A percentile compares a stretch with the other conserved stretches of the same genome.
Conservation (phyloP, 2,888 invertebrate genomes). For the Amiota minor region DNA sequence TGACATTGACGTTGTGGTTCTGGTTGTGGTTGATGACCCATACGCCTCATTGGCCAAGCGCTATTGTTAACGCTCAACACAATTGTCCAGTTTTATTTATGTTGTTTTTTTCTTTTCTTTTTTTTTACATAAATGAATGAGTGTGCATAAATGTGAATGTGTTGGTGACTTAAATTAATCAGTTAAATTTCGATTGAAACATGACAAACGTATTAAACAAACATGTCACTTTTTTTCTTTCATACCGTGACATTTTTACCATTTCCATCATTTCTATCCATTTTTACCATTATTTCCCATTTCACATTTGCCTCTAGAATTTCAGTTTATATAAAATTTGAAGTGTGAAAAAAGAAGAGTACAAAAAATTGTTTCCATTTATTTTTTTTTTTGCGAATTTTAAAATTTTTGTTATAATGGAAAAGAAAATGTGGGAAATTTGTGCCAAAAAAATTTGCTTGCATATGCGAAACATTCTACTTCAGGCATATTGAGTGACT, state of each 20-base stretch:
- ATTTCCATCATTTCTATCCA: background rate
- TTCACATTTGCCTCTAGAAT: too few species aligned
- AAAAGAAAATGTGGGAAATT: too few species aligned
- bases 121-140: background rate
- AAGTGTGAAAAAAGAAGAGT: background rate
- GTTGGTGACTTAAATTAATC: background rate
- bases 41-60: conserved; percentile 2
- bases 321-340: background rate
- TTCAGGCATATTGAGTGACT: background rate
- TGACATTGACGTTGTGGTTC: too few species aligned
- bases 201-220: conserved; percentile 13
- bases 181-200: conserved; percentile 2
- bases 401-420: too few species aligned
- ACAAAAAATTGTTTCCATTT: too few species aligned
- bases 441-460: too few species aligned
- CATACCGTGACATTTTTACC: background rate
- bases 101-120: background rate
- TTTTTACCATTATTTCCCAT: too few species aligned
- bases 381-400: too few species aligned
- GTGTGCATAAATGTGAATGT: too few species aligned
- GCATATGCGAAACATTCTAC: background rate
- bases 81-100: background rate
- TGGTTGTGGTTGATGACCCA: background rate
- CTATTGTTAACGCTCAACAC: background rate
- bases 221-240: background rate